Base-by-base conservation (phyloP, 2,797 vertebrate genomes). In the Arctocebus calabarensis region DNA sequence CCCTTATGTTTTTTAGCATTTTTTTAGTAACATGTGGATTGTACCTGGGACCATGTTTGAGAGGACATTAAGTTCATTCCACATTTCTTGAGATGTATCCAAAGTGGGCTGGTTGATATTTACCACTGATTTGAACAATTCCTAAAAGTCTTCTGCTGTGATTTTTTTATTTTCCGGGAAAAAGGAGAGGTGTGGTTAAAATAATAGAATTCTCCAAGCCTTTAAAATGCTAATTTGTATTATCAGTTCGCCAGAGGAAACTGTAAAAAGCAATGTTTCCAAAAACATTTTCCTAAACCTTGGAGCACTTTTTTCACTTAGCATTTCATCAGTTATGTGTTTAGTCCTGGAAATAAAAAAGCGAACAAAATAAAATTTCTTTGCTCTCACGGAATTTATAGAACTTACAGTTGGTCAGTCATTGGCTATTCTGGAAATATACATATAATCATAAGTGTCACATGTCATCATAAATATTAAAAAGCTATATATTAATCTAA, bases 11-110 rank as follows among this genome's bases (percentile, higher is more conserved):
- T 78, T n/a, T 52, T 16, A 68, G 37, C 45, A 32, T 19, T 66
- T 74, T 94, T 96, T 93, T 79, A 25, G 23, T 92, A 79, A 70
- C 43, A 40, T 71, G 85, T 91, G 29, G 22, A 57, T 73, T 92
- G 32, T 83, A 61, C 57, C n/a, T 62, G 55, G 57, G 14, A 34
- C 48, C 64, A 32, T 45, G 48, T 82, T 74, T 92, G 34, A 88
- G 20, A 25, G 57, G 25, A 43, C 34, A 25, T 40, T 40, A 8
- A 77, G 4, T 70, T 66, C 9, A 29, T 78, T 91, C 40, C 34
- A 85, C 16, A 13, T 61, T 85, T 88, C 59, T 32, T 62, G 84
- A 71, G 86, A 68, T n/a, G 57, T 34, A 87, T 20, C 23, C n/a
- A 77, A 8, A 45, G 48, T 79, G 32, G 13, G 34, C 7, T 77